A percentile compares a stretch with the other conserved stretches of the same genome.
phyloP scores from a whole-genome alignment of 2,888 invertebrate genomes.

The Allygus modestus region DNA sequence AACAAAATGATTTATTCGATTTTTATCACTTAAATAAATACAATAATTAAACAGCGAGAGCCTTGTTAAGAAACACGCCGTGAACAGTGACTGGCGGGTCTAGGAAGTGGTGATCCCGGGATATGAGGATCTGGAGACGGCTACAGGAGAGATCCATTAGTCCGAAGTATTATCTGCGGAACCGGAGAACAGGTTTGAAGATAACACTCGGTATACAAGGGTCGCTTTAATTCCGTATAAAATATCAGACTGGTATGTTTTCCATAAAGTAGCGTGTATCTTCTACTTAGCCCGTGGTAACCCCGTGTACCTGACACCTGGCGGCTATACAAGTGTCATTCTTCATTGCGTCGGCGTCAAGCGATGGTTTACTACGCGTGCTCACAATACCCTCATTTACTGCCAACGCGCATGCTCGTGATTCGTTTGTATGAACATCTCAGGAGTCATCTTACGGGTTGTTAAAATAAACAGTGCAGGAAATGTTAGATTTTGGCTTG shows the following conservation, averaged over 20 bases:
- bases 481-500: too few species aligned
- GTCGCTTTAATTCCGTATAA: constrained; percentile 50
- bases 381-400: constrained; percentile 47
- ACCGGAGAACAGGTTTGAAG: constrained; percentile 49
- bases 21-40: too few species aligned
- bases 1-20: too few species aligned
- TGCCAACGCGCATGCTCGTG: constrained; percentile 24
- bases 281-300: constrained; percentile 46
- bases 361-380: not conserved
- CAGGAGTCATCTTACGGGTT: not conserved
- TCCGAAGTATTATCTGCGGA: constrained; percentile 14
- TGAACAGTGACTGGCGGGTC: not conserved
- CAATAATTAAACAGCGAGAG: too few species aligned
- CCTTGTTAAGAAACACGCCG: too few species aligned
- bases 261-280: constrained; percentile 60
- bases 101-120: not conserved
- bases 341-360: constrained; percentile 44
- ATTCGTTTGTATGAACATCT: constrained; percentile 10
- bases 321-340: constrained; percentile 59
- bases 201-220: constrained; percentile 31
- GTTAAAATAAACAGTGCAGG: not conserved
- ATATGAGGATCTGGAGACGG: not conserved
- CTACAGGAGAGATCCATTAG: constrained; percentile 29
- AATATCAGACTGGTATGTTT: constrained; percentile 23
- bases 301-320: constrained; percentile 54